Evolutionary conservation across 2,113 vertebrate species (phyloP), one percentile per base, ranked within the genome.

Genomic region (Mesitornis unicolor): DNA sequence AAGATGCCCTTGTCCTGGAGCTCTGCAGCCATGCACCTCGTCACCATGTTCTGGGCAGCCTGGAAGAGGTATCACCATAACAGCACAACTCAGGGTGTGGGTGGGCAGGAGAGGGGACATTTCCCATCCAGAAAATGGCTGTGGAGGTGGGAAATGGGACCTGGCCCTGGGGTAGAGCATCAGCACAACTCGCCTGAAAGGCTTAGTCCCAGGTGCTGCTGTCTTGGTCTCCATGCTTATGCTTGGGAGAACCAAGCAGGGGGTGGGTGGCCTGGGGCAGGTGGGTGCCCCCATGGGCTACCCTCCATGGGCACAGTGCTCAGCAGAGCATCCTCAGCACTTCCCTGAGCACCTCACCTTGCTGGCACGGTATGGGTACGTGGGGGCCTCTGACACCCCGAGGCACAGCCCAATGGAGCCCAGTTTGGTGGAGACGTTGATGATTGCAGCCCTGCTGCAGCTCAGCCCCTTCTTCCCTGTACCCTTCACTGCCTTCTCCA

Each of bases 31-130:
- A 97, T 60, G 90, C 96, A 98, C 47, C 74, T 70, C 1, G 82
- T 97, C 56, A 97, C 63, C 97, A 96, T 97, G 85, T 97, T 97
- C 82, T 97, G 94, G 38, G 98, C 97, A 80, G 97, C 96, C 97
- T 98, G 89, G 50, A 90, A 90, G 74, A 84, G 42, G 47, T 70
- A 95, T 11, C 24, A 7, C 38, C 11, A 1, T 93, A 73, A 38
- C 73, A 87, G 53, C 59, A 35, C 0, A 0, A 69, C 24, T 3
- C 1, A 0, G 29, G 15, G 15, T 4, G 2, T 0, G 5, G 25
- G 14, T n/a, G 43, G 63, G 43, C 42, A 64, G 59, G 35, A 73
- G 13, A 6, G 48, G 13, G 5, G 5, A 63, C 3, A 8, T 45
- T 87, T 84, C 29, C 19, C 13, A 68, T 21, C 1, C n/a, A 75